Evolutionary conservation across 2,113 vertebrate species (phyloP).

Genomic region (Geococcyx californianus): DNA sequence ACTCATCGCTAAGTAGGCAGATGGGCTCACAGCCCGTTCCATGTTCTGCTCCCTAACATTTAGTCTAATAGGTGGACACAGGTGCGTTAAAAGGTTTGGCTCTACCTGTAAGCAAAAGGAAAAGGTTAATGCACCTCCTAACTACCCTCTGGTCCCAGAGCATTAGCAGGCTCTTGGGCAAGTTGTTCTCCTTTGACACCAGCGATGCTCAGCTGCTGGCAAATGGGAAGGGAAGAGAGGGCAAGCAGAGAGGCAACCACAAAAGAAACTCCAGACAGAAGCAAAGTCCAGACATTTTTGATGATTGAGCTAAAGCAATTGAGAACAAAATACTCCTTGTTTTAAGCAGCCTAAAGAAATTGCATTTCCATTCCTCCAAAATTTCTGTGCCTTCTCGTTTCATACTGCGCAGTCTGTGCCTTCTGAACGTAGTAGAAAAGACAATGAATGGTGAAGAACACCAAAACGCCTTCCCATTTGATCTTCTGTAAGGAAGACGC

Average conservation of each 20-base stretch:
- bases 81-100: neutral
- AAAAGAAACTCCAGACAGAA: neutral
- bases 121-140: neutral
- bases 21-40: slow-evolving; percentile 9
- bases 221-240: neutral
- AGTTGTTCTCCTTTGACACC: neutral
- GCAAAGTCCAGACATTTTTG: neutral
- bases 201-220: neutral
- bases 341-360: neutral
- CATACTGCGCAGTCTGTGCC: neutral
- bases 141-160: neutral
- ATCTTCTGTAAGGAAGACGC: neutral
- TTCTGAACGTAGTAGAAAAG: neutral
- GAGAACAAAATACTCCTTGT: neutral
- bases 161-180: neutral
- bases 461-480: neutral
- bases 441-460: neutral
- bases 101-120: neutral
- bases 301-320: neutral
- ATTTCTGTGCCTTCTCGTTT: neutral
- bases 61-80: neutral
- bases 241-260: neutral
- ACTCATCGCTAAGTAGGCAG: neutral
- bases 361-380: neutral
- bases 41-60: neutral